Conservation (phyloP, 1,140 invertebrate species). For the Drosophila elegans region DNA sequence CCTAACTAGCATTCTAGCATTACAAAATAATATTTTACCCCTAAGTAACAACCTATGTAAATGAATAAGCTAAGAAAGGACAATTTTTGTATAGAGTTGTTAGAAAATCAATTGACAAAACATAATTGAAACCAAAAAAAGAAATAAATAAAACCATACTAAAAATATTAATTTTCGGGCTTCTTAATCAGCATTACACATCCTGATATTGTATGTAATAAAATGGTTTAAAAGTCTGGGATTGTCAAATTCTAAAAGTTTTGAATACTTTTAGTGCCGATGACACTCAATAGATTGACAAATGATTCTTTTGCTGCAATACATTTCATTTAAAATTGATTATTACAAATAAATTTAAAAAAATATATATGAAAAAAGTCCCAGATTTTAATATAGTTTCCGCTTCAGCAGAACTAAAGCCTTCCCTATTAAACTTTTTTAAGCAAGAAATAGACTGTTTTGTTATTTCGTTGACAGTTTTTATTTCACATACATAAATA, state of each 20-base stretch:
- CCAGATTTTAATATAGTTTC: too few species aligned
- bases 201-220: too few species aligned
- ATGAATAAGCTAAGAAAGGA: slow-evolving; percentile 44
- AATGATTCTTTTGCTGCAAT: too few species aligned
- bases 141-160: slow-evolving; percentile 41
- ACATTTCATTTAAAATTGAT: too few species aligned
- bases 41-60: slow-evolving; percentile 31
- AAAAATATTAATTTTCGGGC: slow-evolving; percentile 2
- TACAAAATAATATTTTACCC: slow-evolving; percentile 19
- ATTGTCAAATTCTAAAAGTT: too few species aligned
- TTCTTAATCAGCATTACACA: not conserved
- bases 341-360: too few species aligned
- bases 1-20: slow-evolving; percentile 42
- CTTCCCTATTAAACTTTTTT: too few species aligned
- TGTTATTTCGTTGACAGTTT: slow-evolving; percentile 49
- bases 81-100: slow-evolving; percentile 77
- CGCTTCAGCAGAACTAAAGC: too few species aligned
- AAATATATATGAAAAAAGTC: too few species aligned
- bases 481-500: slow-evolving; percentile 82
- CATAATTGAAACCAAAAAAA: slow-evolving; percentile 70
- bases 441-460: not conserved
- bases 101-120: slow-evolving; percentile 67
- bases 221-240: too few species aligned
- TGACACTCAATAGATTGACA: too few species aligned
- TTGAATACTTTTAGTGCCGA: too few species aligned